phyloP scores from a whole-genome alignment of 2,797 vertebrate species.

The Dermochelys coriacea region DNA sequence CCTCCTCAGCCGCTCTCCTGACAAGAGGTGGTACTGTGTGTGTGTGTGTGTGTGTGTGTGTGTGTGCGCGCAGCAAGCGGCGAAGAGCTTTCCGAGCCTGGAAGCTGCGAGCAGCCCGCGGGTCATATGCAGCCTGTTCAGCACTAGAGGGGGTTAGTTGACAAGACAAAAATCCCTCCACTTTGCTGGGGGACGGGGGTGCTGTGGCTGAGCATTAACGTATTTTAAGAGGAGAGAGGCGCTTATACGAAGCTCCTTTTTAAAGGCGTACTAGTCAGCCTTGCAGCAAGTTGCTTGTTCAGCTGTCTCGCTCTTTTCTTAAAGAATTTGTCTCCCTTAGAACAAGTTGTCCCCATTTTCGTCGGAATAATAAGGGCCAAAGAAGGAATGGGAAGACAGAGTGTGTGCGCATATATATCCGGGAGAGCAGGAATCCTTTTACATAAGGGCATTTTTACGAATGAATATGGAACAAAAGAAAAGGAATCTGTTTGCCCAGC shows the following conservation, averaged over 20 bases:
- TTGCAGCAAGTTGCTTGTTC: neutral
- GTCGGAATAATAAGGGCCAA: neutral
- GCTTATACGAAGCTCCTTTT: neutral
- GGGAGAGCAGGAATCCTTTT: neutral
- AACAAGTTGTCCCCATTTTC: neutral
- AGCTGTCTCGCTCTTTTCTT: neutral
- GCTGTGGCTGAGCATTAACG: neutral
- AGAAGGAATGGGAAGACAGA: neutral
- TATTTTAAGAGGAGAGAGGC: neutral
- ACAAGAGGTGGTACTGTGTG: neutral
- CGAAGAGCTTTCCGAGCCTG: neutral
- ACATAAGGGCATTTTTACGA: neutral
- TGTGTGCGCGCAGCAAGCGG: neutral
- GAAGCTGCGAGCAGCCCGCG: neutral
- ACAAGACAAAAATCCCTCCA: slow-evolving; percentile 54
- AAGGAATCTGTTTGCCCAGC: too few relatives aligned
- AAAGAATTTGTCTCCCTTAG: neutral
- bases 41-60: neutral
- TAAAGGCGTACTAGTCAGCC: neutral
- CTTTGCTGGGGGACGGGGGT: neutral
- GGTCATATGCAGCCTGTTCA: slow-evolving; percentile 21
- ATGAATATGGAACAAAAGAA: neutral
- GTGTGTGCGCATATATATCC: neutral
- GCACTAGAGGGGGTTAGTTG: slow-evolving; percentile 81
- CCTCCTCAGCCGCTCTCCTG: neutral